A percentile compares a stretch with the other conserved stretches of the same genome.
These are phyloP conservation scores for Hyphantria cunea DNA, from an alignment of 1,140 invertebrate genomes.

Conservation along the genomic window DNA sequence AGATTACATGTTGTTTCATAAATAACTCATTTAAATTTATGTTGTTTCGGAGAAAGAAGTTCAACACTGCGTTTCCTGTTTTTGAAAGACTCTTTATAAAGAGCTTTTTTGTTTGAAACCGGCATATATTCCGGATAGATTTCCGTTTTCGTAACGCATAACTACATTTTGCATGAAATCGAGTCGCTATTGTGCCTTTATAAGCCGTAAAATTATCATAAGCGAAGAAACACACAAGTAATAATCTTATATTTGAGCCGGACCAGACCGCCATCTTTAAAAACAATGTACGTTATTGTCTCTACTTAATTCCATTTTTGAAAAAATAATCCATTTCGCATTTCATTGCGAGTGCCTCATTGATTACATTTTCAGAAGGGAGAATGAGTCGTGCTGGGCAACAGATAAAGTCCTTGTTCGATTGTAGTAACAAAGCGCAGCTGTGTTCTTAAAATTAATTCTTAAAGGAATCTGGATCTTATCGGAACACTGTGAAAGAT, in stretches of 20 bases:
- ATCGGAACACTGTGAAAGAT: constrained; percentile 44
- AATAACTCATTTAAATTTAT: constrained; percentile 28
- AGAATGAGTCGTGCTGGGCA: constrained; percentile 41
- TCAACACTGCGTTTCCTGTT: constrained; percentile 42
- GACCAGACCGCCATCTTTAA: constrained; percentile 72
- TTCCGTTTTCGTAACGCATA: constrained; percentile 37
- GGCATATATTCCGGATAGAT: constrained; percentile 45
- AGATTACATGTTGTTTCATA: constrained; percentile 13
- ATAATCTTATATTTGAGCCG: constrained; percentile 72
- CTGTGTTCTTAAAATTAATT: constrained; percentile 54
- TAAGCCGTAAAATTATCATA: constrained; percentile 65
- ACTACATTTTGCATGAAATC: constrained; percentile 48
- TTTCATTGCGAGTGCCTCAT: constrained; percentile 70
- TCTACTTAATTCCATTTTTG: constrained; percentile 80
- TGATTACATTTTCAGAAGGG: constrained; percentile 42
- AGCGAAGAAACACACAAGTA: constrained; percentile 52
- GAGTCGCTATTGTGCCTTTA: constrained; percentile 38
- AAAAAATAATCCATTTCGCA: constrained; percentile 80
- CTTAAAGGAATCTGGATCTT: constrained; percentile 55
- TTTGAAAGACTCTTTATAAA: constrained; percentile 39
- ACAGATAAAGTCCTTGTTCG: constrained; percentile 39
- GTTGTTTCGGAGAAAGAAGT: constrained; percentile 24
- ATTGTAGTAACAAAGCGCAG: constrained; percentile 40
- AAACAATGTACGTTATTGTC: constrained; percentile 80
- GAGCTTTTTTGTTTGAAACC: constrained; percentile 36